A percentile compares a stretch with the other conserved stretches of the same genome.
Conservation (phyloP, 2,888 invertebrate species). For the Drosophila stalkeri region DNA sequence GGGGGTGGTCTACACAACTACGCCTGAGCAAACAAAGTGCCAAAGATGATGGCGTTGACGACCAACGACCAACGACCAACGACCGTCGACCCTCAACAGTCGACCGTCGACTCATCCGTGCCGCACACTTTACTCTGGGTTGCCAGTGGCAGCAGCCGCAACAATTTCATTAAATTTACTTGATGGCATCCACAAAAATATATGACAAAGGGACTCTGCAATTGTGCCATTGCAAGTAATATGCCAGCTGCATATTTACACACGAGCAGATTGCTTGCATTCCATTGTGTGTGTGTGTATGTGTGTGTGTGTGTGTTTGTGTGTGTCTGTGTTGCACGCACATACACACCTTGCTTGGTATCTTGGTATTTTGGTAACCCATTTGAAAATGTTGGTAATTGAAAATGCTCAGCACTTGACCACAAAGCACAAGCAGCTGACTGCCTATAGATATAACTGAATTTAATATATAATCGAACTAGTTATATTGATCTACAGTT, state of each 20-base stretch:
- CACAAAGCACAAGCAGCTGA: constrained; percentile 24
- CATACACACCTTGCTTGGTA: background rate
- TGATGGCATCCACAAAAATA: constrained; percentile 52
- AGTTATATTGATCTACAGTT: background rate
- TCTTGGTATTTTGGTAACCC: constrained; percentile 3
- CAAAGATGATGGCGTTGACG: constrained; percentile 41
- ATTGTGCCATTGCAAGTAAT: constrained; percentile 40
- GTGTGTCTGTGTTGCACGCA: constrained; percentile 7
- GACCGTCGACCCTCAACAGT: constrained; percentile 19
- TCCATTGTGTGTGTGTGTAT: background rate
- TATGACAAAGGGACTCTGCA: constrained; percentile 64
- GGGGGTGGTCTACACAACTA: constrained; percentile 1
- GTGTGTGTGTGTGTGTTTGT: background rate
- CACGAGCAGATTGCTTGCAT: constrained; percentile 32
- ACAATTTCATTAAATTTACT: constrained; percentile 74
- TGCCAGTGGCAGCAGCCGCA: constrained; percentile 68
- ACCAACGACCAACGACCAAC: constrained; percentile 19
- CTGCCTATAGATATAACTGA: background rate
- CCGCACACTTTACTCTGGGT: constrained; percentile 30
- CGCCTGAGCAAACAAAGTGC: constrained; percentile 52
- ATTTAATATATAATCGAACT: background rate
- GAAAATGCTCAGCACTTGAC: constrained; percentile 31
- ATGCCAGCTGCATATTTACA: constrained; percentile 46
- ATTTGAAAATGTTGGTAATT: constrained; percentile 35
- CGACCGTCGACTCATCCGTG: constrained; percentile 36